phyloP scores from a whole-genome alignment of 2,888 invertebrate genomes.

The Pelosia muscerda region DNA sequence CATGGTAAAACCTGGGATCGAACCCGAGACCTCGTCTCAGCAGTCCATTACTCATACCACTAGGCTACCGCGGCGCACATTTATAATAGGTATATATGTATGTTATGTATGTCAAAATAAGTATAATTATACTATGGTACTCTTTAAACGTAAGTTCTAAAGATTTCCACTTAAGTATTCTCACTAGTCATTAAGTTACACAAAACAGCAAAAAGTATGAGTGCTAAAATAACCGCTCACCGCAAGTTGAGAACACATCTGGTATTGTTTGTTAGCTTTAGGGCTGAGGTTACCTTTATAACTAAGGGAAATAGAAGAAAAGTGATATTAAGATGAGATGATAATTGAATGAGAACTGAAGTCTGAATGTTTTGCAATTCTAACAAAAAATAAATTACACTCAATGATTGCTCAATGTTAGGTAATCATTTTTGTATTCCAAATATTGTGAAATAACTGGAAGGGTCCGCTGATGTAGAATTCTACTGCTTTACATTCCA shows the following conservation, averaged over 20 bases:
- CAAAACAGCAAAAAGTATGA: conserved; percentile 41
- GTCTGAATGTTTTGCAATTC: too few species aligned
- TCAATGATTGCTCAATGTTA: too few species aligned
- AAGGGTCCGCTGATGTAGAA: too few species aligned
- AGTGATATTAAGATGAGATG: conserved; percentile 10
- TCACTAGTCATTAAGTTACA: conserved; percentile 33
- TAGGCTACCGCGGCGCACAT: too few species aligned
- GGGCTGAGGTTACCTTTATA: conserved; percentile 40
- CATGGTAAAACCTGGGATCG: too few species aligned
- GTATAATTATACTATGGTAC: not conserved
- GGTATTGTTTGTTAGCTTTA: conserved; percentile 42
- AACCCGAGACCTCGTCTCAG: too few species aligned
- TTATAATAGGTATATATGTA: too few species aligned
- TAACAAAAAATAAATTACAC: too few species aligned
- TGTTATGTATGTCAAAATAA: not conserved
- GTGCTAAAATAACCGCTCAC: conserved; percentile 45
- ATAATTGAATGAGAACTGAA: conserved; percentile 17
- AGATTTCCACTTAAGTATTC: not conserved
- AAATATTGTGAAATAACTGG: too few species aligned
- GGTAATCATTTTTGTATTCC: too few species aligned
- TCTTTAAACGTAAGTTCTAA: not conserved
- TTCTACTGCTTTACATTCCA: too few species aligned
- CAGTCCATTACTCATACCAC: too few species aligned
- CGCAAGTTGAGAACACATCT: conserved; percentile 44
- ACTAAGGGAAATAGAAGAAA: conserved; percentile 11